Evolutionary conservation across 2,888 invertebrate genomes (phyloP), one percentile per base, ranked within the genome.

Genomic region (Spodoptera littoralis): DNA sequence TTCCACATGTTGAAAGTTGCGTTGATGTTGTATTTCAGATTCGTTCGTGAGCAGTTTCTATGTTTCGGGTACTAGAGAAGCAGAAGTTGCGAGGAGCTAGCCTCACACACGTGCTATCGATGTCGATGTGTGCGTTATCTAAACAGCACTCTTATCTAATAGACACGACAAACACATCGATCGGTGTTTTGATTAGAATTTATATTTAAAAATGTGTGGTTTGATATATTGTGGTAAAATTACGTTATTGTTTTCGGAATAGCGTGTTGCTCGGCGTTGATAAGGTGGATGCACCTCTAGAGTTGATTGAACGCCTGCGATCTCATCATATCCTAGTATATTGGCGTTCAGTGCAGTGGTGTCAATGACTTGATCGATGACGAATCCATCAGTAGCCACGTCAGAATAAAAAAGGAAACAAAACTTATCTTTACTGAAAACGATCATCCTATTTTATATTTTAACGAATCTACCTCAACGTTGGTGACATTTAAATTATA

Each of bases 351-450:
- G 82, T 92, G 92, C 92, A 92, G 84, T 83, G 83, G 88, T 92
- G 92, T 93, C 93, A 93, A 90, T 93, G 93, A 93, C 93, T 90
- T 89, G 89, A 89, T 85, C 86, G 90, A 91, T 91, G 92, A 92
- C 92, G 91, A 92, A 92, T 92, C 66, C 54, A 59, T 65, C 86
- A 73, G 76, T 66, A 72, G 70, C 73, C 59, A 76, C 50, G 65
- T 54, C 52, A 70, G 67, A 69, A 81, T 36, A 36, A 80, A 82
- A 78, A 82, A 72, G 53, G 74, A 47, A 47, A 76, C 67, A 66
- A 76, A 75, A 77, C 63, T 59, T 72, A 75, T 70, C 72, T 70
- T 65, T 58, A 69, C 56, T 59, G 65, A 70, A 71, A 76, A 70
- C 65, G 45, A 55, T 61, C 53, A 69, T 62, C 46, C 48, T 57